A percentile compares a stretch with the other conserved stretches of the same genome.
Evolutionary conservation across 2,113 vertebrate genomes (phyloP).

Genomic region (Coreoperca whiteheadi): DNA sequence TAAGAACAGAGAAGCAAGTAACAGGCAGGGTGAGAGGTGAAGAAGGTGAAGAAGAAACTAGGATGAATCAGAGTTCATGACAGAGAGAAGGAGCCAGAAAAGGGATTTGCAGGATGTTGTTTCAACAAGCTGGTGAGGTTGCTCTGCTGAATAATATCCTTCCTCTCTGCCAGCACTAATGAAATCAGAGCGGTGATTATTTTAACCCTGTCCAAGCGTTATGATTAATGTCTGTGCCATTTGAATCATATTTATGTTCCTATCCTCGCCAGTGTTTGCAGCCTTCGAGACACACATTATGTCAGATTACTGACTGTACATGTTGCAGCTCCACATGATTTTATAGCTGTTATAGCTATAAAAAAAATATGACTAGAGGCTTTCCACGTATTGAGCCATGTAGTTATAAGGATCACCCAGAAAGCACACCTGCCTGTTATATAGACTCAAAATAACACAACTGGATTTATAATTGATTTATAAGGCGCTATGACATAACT

Average conservation of each 20-base stretch:
- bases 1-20: not conserved
- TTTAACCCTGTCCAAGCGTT: slow-evolving; percentile 26
- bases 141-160: slow-evolving; percentile 38
- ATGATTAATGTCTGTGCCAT: slow-evolving; percentile 25
- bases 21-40: slow-evolving; percentile 6
- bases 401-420: not conserved
- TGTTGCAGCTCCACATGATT: slow-evolving; percentile 14
- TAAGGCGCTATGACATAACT: too few species aligned
- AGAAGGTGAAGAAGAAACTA: not conserved
- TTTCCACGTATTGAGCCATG: not conserved
- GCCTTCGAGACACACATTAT: slow-evolving; percentile 23
- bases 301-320: slow-evolving; percentile 33
- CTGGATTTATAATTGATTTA: not conserved
- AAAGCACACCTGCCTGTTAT: not conserved
- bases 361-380: slow-evolving; percentile 10
- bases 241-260: slow-evolving; percentile 34
- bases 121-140: slow-evolving; percentile 36
- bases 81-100: not conserved
- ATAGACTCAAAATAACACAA: not conserved
- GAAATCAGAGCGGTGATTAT: slow-evolving; percentile 57
- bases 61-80: slow-evolving; percentile 23
- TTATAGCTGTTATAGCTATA: slow-evolving; percentile 16
- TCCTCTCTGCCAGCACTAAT: slow-evolving; percentile 41
- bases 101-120: slow-evolving; percentile 30
- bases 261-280: not conserved